phyloP scores from a whole-genome alignment of 2,113 vertebrate genomes.

The Cisticola juncidis region DNA sequence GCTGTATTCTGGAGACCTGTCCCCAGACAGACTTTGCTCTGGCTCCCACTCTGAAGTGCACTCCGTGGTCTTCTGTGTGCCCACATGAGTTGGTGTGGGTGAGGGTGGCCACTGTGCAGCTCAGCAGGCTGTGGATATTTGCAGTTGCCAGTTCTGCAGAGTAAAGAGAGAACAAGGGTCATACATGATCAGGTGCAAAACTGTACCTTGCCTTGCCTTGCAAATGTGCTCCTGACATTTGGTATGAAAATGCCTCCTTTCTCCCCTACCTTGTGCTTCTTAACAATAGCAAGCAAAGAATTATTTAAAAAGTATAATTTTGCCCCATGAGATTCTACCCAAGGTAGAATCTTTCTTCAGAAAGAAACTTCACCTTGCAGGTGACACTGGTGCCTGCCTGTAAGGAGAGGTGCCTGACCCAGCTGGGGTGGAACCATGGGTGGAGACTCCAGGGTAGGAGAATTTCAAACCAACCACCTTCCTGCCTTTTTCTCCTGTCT shows the following conservation, averaged over 20 bases:
- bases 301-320: background rate
- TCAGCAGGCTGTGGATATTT: background rate
- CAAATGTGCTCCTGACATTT: background rate
- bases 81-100: rapidly evolving
- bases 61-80: background rate
- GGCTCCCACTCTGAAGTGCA: background rate
- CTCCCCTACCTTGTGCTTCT: background rate
- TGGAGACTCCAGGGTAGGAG: background rate
- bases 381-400: background rate
- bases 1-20: background rate
- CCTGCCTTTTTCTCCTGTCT: background rate
- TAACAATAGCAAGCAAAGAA: background rate
- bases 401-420: background rate
- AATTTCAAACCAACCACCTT: background rate
- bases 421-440: background rate
- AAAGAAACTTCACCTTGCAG: background rate
- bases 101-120: background rate
- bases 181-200: rapidly evolving
- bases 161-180: background rate
- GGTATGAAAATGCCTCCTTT: background rate
- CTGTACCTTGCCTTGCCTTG: background rate
- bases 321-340: background rate
- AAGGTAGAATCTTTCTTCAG: background rate
- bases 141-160: background rate
- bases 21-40: background rate